phyloP scores from a whole-genome alignment of 2,797 vertebrate genomes.

The Coracias cyanogaster region DNA sequence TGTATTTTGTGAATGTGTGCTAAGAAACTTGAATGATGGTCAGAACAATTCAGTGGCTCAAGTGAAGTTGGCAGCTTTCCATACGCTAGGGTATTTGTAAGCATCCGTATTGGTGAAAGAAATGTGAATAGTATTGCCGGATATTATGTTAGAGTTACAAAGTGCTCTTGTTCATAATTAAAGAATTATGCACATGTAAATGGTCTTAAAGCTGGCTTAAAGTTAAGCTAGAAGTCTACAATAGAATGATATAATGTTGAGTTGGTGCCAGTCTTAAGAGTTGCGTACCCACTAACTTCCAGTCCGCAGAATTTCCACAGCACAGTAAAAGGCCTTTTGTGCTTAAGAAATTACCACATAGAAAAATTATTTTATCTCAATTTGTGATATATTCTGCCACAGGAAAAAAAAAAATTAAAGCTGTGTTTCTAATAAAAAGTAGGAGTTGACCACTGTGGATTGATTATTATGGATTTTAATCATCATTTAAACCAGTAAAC shows the following conservation, averaged over 20 bases:
- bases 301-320: background rate
- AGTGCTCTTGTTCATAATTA: conserved; percentile 11
- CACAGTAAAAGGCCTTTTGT: background rate
- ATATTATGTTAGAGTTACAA: background rate
- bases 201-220: conserved; percentile 17
- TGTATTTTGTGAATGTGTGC: background rate
- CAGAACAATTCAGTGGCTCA: background rate
- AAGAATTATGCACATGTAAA: conserved; percentile 34
- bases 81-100: conserved; percentile 22
- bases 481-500: background rate
- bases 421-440: background rate
- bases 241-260: background rate
- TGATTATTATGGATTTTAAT: background rate
- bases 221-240: background rate
- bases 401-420: background rate
- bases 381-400: background rate
- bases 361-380: background rate
- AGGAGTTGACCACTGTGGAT: background rate
- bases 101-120: background rate
- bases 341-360: background rate
- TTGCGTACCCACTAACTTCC: background rate
- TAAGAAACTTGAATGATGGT: background rate
- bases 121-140: conserved; percentile 6
- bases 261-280: background rate
- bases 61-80: conserved; percentile 32